Base-by-base conservation (phyloP, 1,140 invertebrate species). In the Stegodyphus mimosarum region DNA sequence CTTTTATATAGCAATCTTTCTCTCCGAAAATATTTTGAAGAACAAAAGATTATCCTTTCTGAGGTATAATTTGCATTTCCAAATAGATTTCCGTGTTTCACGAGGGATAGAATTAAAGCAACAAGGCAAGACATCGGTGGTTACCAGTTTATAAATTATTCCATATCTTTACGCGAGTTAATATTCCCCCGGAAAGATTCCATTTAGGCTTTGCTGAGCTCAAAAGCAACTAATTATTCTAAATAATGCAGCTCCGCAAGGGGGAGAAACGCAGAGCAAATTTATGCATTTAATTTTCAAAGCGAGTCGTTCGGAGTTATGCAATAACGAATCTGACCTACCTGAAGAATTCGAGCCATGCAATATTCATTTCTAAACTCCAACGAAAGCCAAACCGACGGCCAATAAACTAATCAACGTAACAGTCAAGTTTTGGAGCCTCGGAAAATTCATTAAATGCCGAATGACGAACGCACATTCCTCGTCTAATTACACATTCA, bases 231-330 rank as follows among this genome's bases (percentile, higher is more conserved):
- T 80, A 80, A 80, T 80, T 80, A 80, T 80, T 80, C 77, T 80
- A 71, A 80, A 80, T 80, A 80, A 80, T 80, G 77, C 77, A 80
- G 77, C 51, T 80, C 10, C 64, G 67, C 66, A 60, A 7, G 64
- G 7, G 67, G 77, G 51, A 11, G 67, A 60, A 71, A 55, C 33
- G 77, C 60, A 17, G 77, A 71, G 52, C 77, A 80, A 80, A 80
- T 80, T 80, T 80, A 80, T 80, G 77, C 77, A 80, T 80, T 80
- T 80, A 80, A 80, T 80, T 80, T 80, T 80, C 77, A 71, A 63
- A 70, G 77, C 77, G 66, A 71, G 67, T 80, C 51, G 77, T 71
- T 71, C 77, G 77, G 53, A 80, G 77, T 67, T 80, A 80, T 80
- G 77, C 77, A 80, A 80, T 80, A 80, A 80, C 77, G 77, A 80